Conservation (phyloP, 2,113 vertebrate species). For the Limnothrissa miodon region DNA sequence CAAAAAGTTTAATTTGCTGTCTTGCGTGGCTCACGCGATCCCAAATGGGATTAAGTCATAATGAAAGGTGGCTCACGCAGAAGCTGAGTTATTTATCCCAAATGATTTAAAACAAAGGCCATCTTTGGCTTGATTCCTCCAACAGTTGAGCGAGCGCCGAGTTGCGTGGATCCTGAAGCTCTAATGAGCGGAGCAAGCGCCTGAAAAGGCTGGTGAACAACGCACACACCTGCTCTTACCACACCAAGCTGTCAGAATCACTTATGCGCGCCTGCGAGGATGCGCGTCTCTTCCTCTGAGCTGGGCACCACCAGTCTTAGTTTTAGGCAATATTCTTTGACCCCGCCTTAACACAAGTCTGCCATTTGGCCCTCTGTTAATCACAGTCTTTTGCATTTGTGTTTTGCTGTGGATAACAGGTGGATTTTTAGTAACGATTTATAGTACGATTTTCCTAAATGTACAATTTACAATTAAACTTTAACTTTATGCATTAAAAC, state of each 20-base stretch:
- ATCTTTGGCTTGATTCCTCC: slow-evolving; percentile 36
- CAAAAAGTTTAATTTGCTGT: background rate
- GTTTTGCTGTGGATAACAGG: background rate
- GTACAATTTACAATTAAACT: too few relatives aligned
- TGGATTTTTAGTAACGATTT: background rate
- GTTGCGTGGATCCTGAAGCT: slow-evolving; percentile 48
- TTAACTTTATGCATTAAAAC: background rate
- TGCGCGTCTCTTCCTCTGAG: slow-evolving; percentile 58
- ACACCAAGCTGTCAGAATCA: slow-evolving; percentile 73
- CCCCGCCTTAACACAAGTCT: slow-evolving; percentile 8
- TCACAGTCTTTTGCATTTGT: background rate
- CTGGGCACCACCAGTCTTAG: slow-evolving; percentile 20
- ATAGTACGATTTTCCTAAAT: too few relatives aligned
- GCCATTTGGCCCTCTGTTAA: slow-evolving; percentile 1
- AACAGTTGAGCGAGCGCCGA: slow-evolving; percentile 40
- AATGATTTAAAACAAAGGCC: slow-evolving; percentile 35
- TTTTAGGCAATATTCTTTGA: slow-evolving; percentile 3
- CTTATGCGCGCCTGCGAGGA: slow-evolving; percentile 60
- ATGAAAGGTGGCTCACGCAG: slow-evolving; percentile 25
- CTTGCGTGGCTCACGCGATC: background rate
- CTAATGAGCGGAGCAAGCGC: slow-evolving; percentile 61
- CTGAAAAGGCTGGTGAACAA: slow-evolving; percentile 55
- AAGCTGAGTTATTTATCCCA: slow-evolving; percentile 28
- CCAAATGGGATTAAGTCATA: slow-evolving; percentile 12
- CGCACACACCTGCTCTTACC: slow-evolving; percentile 73